Evolutionary conservation across 1,140 invertebrate genomes (phyloP).

Genomic region (Lucilia cuprina): DNA sequence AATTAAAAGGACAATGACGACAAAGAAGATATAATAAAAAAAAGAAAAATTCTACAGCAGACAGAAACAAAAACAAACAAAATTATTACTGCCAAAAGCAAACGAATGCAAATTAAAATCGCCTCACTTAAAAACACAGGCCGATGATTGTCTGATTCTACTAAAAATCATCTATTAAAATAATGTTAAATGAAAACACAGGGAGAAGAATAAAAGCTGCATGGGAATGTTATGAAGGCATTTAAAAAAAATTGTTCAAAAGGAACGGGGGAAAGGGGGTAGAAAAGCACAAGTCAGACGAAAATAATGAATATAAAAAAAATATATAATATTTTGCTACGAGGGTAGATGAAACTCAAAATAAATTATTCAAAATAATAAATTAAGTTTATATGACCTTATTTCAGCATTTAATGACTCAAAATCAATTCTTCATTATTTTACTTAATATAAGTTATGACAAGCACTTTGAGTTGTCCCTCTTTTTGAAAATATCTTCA

Average conservation of each 20-base stretch:
- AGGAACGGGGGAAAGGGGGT: too few species aligned
- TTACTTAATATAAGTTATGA: too few species aligned
- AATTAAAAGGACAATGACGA: not conserved
- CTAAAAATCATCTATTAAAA: conserved; percentile 7
- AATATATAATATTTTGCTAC: too few species aligned
- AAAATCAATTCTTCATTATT: too few species aligned
- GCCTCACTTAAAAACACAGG: conserved; percentile 35
- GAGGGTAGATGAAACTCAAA: too few species aligned
- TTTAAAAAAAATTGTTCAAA: not conserved
- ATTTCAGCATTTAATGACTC: too few species aligned
- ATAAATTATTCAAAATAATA: too few species aligned
- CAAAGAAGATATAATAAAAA: not conserved
- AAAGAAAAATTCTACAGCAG: not conserved
- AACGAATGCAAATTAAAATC: conserved; percentile 62
- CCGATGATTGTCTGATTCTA: conserved; percentile 2
- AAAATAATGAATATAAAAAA: too few species aligned
- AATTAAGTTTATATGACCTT: too few species aligned
- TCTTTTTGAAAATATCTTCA: not conserved
- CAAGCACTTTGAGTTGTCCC: too few species aligned
- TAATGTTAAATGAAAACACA: not conserved
- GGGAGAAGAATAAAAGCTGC: not conserved
- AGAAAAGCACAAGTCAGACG: too few species aligned
- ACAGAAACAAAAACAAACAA: conserved; percentile 42
- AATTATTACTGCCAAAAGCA: conserved; percentile 48
- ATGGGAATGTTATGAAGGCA: not conserved